phyloP scores from a whole-genome alignment of 1,140 invertebrate species.

The Cyrtorhinus lividipennis region DNA sequence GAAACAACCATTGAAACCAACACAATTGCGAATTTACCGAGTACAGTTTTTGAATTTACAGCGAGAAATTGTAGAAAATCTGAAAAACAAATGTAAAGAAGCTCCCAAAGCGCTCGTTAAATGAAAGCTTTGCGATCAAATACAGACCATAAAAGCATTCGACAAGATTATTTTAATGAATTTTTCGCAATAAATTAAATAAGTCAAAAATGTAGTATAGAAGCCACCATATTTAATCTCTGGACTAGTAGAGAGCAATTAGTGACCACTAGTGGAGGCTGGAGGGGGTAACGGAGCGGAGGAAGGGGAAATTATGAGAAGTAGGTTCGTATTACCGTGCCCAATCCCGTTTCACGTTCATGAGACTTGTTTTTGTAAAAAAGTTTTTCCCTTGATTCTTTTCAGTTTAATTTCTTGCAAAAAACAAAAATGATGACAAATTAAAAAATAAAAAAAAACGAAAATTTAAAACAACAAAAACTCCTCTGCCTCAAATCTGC shows the following conservation, averaged over 20 bases:
- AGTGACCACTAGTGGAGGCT: neutral
- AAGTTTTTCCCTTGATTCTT: neutral
- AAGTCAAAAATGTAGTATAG: neutral
- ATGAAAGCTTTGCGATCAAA: no score
- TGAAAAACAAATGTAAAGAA: no score
- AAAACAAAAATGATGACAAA: no score
- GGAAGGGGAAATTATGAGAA: neutral
- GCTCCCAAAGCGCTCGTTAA: no score
- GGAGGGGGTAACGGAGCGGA: neutral
- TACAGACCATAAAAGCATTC: no score
- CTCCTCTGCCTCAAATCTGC: conserved; percentile 12
- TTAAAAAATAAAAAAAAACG: conserved; percentile 10
- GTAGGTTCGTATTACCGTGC: neutral
- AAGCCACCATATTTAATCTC: conserved; percentile 1
- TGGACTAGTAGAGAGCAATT: conserved; percentile 5
- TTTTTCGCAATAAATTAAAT: conserved; percentile 5
- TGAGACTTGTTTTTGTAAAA: neutral
- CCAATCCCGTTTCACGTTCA: neutral
- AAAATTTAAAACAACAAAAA: neutral
- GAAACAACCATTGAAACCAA: conserved; percentile 8
- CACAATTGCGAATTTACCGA: conserved; percentile 2
- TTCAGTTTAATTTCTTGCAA: neutral
- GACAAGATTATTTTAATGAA: no score
- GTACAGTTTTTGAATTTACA: neutral
- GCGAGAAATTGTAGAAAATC: neutral